Conservation (phyloP, 2,797 vertebrate species). For the Chelon auratus region DNA sequence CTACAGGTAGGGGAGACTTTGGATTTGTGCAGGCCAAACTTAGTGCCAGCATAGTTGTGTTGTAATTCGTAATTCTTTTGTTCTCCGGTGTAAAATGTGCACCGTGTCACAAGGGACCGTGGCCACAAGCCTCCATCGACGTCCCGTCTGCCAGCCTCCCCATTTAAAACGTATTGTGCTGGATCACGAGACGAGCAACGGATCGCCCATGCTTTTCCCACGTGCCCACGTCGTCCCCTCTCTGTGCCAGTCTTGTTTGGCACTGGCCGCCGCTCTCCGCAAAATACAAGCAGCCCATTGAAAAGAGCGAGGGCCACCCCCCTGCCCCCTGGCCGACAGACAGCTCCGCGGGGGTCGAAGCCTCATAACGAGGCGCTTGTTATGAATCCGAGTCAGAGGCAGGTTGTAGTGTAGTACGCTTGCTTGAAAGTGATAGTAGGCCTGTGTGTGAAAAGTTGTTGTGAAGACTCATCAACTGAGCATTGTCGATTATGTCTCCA, state of each 20-base stretch:
- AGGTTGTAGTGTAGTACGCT: slow-evolving; percentile 59
- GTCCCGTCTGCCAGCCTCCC: slow-evolving; percentile 36
- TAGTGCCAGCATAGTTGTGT: not conserved
- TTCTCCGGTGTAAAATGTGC: slow-evolving; percentile 3
- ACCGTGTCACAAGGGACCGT: slow-evolving; percentile 3
- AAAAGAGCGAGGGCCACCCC: slow-evolving; percentile 31
- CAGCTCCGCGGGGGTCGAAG: slow-evolving; percentile 55
- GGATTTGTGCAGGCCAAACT: too few relatives aligned
- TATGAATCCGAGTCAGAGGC: slow-evolving; percentile 73
- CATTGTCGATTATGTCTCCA: slow-evolving; percentile 74
- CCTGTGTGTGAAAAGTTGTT: slow-evolving; percentile 51
- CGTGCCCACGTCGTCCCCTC: slow-evolving; percentile 72
- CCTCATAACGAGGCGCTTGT: slow-evolving; percentile 71
- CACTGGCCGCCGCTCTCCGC: slow-evolving; percentile 51
- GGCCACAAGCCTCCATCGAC: slow-evolving; percentile 25
- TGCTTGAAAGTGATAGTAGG: slow-evolving; percentile 65
- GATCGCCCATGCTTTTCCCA: slow-evolving; percentile 76
- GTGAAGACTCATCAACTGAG: slow-evolving; percentile 64
- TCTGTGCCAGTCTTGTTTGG: slow-evolving; percentile 78
- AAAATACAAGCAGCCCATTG: slow-evolving; percentile 73
- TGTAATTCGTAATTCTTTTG: not conserved
- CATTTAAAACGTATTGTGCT: slow-evolving; percentile 58
- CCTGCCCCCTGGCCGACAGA: slow-evolving; percentile 42
- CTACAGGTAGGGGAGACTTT: not conserved
- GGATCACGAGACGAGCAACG: slow-evolving; percentile 66